These are phyloP conservation scores for Encarsia formosa DNA, from an alignment of 2,888 invertebrate genomes.

Conservation along the genomic window DNA sequence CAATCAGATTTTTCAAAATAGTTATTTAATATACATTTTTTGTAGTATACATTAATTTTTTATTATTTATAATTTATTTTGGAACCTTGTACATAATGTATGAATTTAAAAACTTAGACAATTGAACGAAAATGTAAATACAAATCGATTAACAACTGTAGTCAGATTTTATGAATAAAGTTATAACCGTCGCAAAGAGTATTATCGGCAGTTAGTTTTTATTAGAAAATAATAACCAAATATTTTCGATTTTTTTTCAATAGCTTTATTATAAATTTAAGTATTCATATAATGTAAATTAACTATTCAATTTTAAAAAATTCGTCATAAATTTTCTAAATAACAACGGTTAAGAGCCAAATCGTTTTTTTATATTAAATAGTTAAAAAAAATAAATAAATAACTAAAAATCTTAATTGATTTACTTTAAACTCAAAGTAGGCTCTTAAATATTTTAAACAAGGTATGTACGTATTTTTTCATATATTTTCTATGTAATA, in stretches of 20 bases:
- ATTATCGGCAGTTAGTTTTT: too few relatives aligned
- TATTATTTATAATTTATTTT: constrained; percentile 7
- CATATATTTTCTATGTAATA: constrained; percentile 9
- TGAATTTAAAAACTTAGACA: constrained; percentile 8
- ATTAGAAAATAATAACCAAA: not conserved
- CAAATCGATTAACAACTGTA: too few relatives aligned
- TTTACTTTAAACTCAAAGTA: constrained; percentile 12
- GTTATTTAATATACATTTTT: not conserved
- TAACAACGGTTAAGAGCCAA: constrained; percentile 9
- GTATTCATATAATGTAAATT: constrained; percentile 42
- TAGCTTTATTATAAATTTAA: constrained; percentile 47
- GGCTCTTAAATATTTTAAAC: constrained; percentile 11
- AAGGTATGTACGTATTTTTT: constrained; percentile 13
- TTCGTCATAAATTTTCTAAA: constrained; percentile 19
- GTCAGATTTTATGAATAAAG: constrained; percentile 14
- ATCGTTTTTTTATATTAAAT: constrained; percentile 2
- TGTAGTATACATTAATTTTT: not conserved
- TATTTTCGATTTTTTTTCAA: constrained; percentile 23
- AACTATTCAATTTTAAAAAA: constrained; percentile 27
- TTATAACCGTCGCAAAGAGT: too few relatives aligned
- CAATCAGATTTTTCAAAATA: constrained; percentile 1
- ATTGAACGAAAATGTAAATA: constrained; percentile 19
- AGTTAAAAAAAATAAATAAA: constrained; percentile 8
- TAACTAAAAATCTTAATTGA: constrained; percentile 5
- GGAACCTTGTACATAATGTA: constrained; percentile 13